Evolutionary conservation across 2,888 invertebrate genomes (phyloP).

Genomic region (Nemapogon koenigi): DNA sequence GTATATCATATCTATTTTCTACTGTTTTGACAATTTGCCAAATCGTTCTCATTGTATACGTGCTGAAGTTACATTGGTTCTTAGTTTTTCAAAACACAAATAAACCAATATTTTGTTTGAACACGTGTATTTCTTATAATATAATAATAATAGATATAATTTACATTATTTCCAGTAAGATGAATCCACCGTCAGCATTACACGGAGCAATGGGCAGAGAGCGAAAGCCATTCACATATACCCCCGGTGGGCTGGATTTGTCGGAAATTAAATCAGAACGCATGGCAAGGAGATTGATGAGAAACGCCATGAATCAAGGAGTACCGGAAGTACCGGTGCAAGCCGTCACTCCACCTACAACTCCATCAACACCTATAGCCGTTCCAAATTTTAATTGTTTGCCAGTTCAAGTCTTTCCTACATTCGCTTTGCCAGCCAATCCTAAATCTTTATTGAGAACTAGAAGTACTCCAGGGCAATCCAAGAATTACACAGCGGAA

Average conservation of each 20-base stretch:
- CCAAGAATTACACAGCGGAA: conserved; percentile 11
- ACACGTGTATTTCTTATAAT: conserved; percentile 2
- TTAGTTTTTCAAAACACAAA: conserved; percentile 24
- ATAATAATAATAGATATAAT: not conserved
- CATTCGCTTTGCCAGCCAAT: conserved; percentile 73
- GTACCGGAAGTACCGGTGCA: conserved; percentile 69
- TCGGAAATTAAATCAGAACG: conserved; percentile 90
- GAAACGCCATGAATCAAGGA: conserved; percentile 70
- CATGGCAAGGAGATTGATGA: conserved; percentile 78
- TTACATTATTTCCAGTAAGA: conserved; percentile 36
- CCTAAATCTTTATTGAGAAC: conserved; percentile 63
- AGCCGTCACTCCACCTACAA: conserved; percentile 50
- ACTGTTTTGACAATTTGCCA: conserved; percentile 53
- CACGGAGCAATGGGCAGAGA: conserved; percentile 91
- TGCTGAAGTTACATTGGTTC: conserved; percentile 17
- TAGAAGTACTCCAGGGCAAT: conserved; percentile 38
- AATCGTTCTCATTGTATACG: conserved; percentile 22
- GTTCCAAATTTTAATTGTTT: conserved; percentile 53
- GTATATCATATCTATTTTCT: conserved; percentile 49
- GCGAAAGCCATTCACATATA: conserved; percentile 94
- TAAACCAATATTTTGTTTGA: conserved; percentile 14
- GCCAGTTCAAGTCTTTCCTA: conserved; percentile 61
- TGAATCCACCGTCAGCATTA: conserved; percentile 83
- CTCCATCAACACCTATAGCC: conserved; percentile 47
- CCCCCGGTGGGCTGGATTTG: conserved; percentile 89